Percentiles rank a stretch among this genome's conserved stretches.
Evolutionary conservation across 2,113 vertebrate genomes (phyloP).

Genomic region (Rhadina sibilatrix): DNA sequence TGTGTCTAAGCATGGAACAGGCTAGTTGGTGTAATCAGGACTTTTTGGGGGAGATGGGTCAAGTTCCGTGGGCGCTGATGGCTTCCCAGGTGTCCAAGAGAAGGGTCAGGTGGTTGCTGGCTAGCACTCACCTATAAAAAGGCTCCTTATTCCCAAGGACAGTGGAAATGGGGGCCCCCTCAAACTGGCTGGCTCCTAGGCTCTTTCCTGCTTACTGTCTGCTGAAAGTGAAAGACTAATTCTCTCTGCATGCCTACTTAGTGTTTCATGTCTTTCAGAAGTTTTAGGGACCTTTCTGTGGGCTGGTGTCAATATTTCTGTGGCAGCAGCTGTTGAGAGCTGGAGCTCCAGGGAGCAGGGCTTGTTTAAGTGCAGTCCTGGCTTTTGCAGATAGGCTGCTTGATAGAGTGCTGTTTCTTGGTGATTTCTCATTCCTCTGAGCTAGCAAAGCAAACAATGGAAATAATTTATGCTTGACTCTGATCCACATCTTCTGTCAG

Average conservation of each 20-base stretch:
- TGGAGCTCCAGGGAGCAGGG: not conserved
- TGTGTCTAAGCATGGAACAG: not conserved
- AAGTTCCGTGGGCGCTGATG: not conserved
- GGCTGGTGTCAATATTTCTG: not conserved
- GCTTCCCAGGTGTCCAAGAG: not conserved
- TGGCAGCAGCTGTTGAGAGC: not conserved
- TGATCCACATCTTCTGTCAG: constrained; percentile 1
- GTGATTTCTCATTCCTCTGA: not conserved
- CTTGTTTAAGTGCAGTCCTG: not conserved
- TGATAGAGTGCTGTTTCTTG: not conserved
- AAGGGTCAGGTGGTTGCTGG: not conserved
- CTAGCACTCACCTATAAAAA: not conserved
- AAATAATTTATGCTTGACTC: constrained; percentile 20
- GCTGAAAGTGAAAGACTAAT: not conserved
- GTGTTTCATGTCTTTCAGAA: not conserved
- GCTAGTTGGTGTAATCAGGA: not conserved
- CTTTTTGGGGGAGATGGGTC: not conserved
- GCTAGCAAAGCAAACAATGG: constrained; percentile 7
- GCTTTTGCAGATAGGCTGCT: not conserved
- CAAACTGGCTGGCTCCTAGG: not conserved
- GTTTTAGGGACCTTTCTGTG: not conserved
- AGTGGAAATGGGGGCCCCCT: not conserved
- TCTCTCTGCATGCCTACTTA: not conserved
- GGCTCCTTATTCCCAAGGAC: not conserved
- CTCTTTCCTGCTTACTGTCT: not conserved